Percentiles rank a stretch among this genome's conserved stretches.
phyloP scores from a whole-genome alignment of 2,888 invertebrate species.

The Philopedon plagiatum region DNA sequence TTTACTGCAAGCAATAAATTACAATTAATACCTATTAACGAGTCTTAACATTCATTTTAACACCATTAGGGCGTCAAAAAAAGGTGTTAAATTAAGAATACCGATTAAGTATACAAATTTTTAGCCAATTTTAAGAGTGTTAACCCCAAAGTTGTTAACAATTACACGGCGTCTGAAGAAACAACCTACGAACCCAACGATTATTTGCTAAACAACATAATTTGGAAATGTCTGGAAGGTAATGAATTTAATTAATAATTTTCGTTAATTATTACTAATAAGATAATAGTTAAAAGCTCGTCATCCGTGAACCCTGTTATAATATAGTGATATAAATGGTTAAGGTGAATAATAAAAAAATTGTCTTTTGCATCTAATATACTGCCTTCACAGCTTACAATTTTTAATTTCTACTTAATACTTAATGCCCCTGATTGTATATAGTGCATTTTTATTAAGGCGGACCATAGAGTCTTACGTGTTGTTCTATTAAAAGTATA shows the following conservation, averaged over 20 bases:
- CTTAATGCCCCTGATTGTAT: too few relatives aligned
- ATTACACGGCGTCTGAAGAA: background rate
- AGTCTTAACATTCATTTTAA: background rate
- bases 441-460: too few relatives aligned
- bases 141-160: background rate
- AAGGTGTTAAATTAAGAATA: constrained; percentile 2
- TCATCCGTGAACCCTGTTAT: too few relatives aligned
- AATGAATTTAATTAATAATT: background rate
- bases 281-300: too few relatives aligned
- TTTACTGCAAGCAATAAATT: background rate
- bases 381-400: too few relatives aligned
- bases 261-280: background rate
- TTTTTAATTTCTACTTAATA: too few relatives aligned
- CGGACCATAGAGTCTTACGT: too few relatives aligned
- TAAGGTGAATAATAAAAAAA: too few relatives aligned
- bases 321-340: too few relatives aligned
- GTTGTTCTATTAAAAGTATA: too few relatives aligned
- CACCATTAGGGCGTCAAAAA: constrained; percentile 7
- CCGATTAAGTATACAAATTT: background rate
- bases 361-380: too few relatives aligned
- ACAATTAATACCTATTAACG: background rate
- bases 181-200: background rate
- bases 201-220: background rate
- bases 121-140: background rate
- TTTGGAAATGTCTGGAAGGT: background rate